Base-by-base conservation (phyloP, 2,113 vertebrate species). In the Pithys albifrons region DNA sequence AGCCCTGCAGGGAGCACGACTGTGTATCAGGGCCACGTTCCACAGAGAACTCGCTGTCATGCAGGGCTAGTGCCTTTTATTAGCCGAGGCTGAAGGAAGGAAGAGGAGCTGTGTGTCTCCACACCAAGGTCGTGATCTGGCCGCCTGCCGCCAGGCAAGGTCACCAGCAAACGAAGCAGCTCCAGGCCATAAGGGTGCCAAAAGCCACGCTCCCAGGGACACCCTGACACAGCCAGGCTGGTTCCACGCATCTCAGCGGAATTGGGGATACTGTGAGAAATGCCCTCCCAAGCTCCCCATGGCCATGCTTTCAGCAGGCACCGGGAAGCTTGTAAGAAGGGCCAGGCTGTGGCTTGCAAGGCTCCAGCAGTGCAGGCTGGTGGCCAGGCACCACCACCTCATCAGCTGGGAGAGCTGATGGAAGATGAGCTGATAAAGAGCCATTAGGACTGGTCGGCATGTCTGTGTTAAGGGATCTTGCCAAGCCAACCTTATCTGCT, bases 11-110 rank as follows among this genome's bases (percentile, higher is more conserved):
- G 35, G 64, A 91, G 35, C 72, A 57, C 1, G 2, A 67, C 24
- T 8, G 1, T 4, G 20, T 17, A 14, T 55, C 0, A 0, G 27
- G 39, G 48, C 27, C 1, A 0, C 24, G 33, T 70, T 67, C 16
- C 1, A 43, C 48, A 12, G 41, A 86, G 64, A 52, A 45, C 25
- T 61, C 7, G 0, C 41, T 31, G 78, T 57, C 88, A 41, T 5
- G 0, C 51, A 46, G 57, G 37, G 43, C 66, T 48, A 43, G 28
- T 29, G 85, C 22, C 58, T 95, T 94, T 93, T 90, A 65, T 95
- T 73, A 93, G 75, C 74, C 1, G 1, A 93, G 91, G 95, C 71
- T 1, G 1, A 76, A 94, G 96, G 96, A 97, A 96, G 96, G 95
- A 97, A 96, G 46, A 65, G 85, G 62, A 93, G 72, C 66, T 0